phyloP scores from a whole-genome alignment of 2,113 vertebrate genomes.

The Arizona elegans region DNA sequence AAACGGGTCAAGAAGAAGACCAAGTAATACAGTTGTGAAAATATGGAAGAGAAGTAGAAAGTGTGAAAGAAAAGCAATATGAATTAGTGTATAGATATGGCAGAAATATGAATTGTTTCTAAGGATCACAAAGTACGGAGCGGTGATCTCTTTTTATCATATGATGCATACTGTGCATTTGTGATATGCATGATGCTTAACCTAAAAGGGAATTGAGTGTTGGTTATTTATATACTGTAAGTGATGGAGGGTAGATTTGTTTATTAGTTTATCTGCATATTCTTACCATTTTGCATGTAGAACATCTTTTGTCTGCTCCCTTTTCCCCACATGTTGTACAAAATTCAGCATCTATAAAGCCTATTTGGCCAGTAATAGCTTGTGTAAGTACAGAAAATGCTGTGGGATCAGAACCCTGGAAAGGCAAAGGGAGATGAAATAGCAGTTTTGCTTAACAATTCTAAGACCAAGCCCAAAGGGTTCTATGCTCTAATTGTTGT shows the following conservation, averaged over 20 bases:
- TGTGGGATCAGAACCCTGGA: conserved; percentile 90
- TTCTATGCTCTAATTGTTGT: not conserved
- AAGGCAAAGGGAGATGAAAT: not conserved
- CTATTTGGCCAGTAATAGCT: conserved; percentile 95
- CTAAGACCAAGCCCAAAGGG: not conserved
- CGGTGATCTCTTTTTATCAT: not conserved
- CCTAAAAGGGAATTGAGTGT: not conserved
- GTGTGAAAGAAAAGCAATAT: not conserved
- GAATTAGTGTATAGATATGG: not conserved
- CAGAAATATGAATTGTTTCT: not conserved
- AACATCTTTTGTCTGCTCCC: conserved; percentile 92
- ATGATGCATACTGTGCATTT: not conserved
- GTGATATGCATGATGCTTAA: not conserved
- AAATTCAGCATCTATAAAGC: conserved; percentile 95
- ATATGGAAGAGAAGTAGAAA: not conserved
- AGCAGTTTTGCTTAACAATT: not conserved
- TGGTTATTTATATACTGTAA: not conserved
- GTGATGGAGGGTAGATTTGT: not conserved
- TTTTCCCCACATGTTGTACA: conserved; percentile 96
- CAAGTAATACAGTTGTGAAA: not conserved
- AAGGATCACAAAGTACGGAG: not conserved
- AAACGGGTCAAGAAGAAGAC: not conserved
- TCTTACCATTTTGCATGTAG: conserved; percentile 94
- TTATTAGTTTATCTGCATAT: not conserved
- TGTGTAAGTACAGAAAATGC: conserved; percentile 95